A percentile compares a stretch with the other conserved stretches of the same genome.
Evolutionary conservation across 2,888 invertebrate species (phyloP).

Genomic region (Ctenicera cuprea): DNA sequence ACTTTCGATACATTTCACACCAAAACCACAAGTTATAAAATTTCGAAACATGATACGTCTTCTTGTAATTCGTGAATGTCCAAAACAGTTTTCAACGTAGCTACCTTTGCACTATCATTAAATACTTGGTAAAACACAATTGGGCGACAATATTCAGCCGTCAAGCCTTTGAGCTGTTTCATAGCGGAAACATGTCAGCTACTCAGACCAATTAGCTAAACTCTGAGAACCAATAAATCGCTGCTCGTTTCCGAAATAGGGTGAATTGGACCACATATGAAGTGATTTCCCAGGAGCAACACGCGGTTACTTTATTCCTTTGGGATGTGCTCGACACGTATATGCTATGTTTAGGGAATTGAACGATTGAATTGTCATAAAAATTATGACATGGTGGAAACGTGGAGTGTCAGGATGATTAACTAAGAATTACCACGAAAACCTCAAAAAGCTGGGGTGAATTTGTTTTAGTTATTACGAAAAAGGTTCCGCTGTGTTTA

Average conservation of each 20-base stretch:
- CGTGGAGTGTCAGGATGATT: constrained; percentile 31
- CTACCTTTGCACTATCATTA: not conserved
- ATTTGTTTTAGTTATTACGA: too few relatives aligned
- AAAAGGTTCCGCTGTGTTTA: too few relatives aligned
- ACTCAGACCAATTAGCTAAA: constrained; percentile 67
- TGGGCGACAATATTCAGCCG: constrained; percentile 5
- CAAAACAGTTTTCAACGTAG: constrained; percentile 9
- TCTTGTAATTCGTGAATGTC: too few relatives aligned
- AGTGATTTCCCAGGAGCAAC: constrained; percentile 66
- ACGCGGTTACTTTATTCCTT: constrained; percentile 54
- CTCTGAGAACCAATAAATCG: constrained; percentile 68
- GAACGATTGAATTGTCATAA: constrained; percentile 57
- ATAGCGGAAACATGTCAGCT: constrained; percentile 62
- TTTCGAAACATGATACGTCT: constrained; percentile 35
- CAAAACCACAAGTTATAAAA: constrained; percentile 30
- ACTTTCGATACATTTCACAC: constrained; percentile 22
- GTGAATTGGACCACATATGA: constrained; percentile 66
- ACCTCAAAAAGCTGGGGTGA: not conserved
- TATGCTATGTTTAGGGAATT: constrained; percentile 53
- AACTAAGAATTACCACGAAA: constrained; percentile 19
- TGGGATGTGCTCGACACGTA: constrained; percentile 54
- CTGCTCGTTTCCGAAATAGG: constrained; percentile 66
- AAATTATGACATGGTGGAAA: constrained; percentile 51
- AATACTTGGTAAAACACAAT: not conserved
- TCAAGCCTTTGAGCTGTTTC: constrained; percentile 49